phyloP scores from a whole-genome alignment of 2,888 invertebrate genomes.

The Drosophila mulleri region DNA sequence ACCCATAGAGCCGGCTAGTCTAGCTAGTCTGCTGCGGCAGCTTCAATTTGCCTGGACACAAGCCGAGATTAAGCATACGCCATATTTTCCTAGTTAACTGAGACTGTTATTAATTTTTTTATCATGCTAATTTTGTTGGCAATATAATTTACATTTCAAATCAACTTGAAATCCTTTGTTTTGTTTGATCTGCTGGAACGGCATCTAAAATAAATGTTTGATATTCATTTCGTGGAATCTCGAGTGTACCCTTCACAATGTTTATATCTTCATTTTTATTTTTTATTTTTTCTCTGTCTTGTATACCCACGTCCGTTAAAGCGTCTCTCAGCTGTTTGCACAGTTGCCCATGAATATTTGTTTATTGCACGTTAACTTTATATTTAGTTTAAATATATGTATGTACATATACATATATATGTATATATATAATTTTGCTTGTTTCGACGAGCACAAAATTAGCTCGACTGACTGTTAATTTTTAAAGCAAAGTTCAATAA shows the following conservation, averaged over 20 bases:
- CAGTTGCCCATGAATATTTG: slow-evolving; percentile 50
- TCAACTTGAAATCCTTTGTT: background rate
- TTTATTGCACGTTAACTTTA: slow-evolving; percentile 39
- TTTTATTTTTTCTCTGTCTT: background rate
- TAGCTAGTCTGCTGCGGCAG: slow-evolving; percentile 22
- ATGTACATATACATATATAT: background rate
- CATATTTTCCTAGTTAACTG: too few relatives aligned
- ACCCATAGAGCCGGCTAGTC: slow-evolving; percentile 52
- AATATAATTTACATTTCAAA: background rate
- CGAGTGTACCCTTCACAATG: slow-evolving; percentile 14
- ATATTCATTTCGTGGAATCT: slow-evolving; percentile 33
- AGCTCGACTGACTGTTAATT: slow-evolving; percentile 38
- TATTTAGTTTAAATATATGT: slow-evolving; percentile 25
- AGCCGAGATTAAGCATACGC: slow-evolving; percentile 67
- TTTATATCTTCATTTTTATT: slow-evolving; percentile 5
- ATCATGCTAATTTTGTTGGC: background rate
- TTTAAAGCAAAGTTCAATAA: slow-evolving; percentile 56
- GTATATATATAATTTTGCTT: background rate
- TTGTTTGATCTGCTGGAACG: slow-evolving; percentile 28
- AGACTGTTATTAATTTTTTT: background rate
- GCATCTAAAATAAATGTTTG: slow-evolving; percentile 23
- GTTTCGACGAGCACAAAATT: slow-evolving; percentile 26
- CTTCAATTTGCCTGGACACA: slow-evolving; percentile 50
- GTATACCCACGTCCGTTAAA: slow-evolving; percentile 11
- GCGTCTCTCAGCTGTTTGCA: slow-evolving; percentile 19